phyloP scores from a whole-genome alignment of 2,888 invertebrate species.

The Nebria salina region DNA sequence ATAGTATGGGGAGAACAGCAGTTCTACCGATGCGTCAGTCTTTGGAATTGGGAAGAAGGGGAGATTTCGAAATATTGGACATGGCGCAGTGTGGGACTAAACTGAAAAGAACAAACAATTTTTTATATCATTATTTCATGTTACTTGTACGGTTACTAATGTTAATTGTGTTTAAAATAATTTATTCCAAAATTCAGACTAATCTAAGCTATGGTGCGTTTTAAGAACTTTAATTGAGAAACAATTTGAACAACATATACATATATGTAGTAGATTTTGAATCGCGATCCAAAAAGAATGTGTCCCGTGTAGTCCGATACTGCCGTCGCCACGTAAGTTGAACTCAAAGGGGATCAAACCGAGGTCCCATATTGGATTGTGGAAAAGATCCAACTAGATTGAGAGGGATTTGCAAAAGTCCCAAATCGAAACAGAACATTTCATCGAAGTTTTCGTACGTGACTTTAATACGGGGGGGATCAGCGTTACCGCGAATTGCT shows the following conservation, averaged over 20 bases:
- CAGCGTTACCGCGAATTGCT: neutral
- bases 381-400: conserved; percentile 62
- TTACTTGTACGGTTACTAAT: no score
- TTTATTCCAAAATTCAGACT: no score
- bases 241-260: no score
- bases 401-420: conserved; percentile 63
- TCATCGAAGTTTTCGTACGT: conserved; percentile 63
- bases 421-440: conserved; percentile 63
- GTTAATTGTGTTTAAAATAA: no score
- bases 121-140: no score
- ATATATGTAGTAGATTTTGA: no score
- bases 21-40: neutral
- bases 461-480: conserved; percentile 58
- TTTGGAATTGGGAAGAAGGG: no score
- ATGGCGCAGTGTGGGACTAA: neutral
- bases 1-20: conserved; percentile 55
- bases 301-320: neutral
- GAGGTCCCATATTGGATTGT: conserved; percentile 61
- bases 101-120: neutral
- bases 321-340: conserved; percentile 33
- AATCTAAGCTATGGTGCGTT: no score
- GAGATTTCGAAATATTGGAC: neutral
- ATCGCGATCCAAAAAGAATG: no score
- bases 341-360: conserved; percentile 58
- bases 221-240: no score